Evolutionary conservation across 2,113 vertebrate genomes (phyloP), one percentile per base, ranked within the genome.

Genomic region (Cryptotis parvus): DNA sequence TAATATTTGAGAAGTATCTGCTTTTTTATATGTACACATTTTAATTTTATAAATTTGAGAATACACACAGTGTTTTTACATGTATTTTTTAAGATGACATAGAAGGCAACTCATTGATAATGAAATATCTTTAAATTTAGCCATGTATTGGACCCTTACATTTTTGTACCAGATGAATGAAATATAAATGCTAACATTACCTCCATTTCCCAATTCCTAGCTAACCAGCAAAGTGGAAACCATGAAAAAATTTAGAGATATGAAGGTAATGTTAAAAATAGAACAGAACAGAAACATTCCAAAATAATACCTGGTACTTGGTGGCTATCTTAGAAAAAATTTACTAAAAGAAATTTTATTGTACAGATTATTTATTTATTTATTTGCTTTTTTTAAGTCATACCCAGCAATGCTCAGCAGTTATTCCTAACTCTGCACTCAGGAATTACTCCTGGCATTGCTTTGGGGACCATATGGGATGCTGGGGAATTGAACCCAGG

Each of bases 1-100:
- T n/a, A 92, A 16, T 93, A 91, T 80, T 89, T 89, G 4, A 16
- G 12, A 83, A 84, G 39, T 68, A 41, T 41, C 41, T 75, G 26
- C 45, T 89, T 94, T 55, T 55, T 18, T 55, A 41, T 37, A 61
- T 6, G 4, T 75, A 58, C 2, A 79, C n/a, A 89, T 49, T 88
- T 93, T 73, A 26, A 76, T 35, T 87, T 89, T 93, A 55, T 87
- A 39, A 41, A 29, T 68, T 0, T 88, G 20, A 52, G 26, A 83
- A 73, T 27, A 85, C 8, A 16, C 39, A 72, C 14, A 72, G 33
- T 73, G 15, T 61, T 88, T 89, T 87, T n/a, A 74, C 35, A 33
- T 12, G 45, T 49, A 49, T 49, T 49, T n/a, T n/a, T 31, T n/a
- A 66, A 31, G 15, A 66, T 66, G 65, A 66, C 26, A 66, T 66